Percentiles rank a stretch among this genome's conserved stretches.
These are phyloP conservation scores for Tachuris rubrigastra DNA, from an alignment of 2,113 vertebrate genomes.

Conservation along the genomic window DNA sequence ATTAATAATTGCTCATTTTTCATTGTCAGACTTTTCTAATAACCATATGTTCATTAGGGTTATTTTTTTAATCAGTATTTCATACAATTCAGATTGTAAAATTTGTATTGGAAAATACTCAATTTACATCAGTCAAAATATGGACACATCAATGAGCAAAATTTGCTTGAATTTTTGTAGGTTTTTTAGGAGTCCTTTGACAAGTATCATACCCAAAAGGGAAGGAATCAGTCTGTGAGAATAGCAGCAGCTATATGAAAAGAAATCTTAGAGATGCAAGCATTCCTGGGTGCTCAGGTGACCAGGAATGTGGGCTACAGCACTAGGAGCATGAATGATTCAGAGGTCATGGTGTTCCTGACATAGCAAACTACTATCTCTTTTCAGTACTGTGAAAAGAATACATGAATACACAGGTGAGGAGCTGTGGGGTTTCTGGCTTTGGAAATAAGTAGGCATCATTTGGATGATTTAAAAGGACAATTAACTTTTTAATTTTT, in stretches of 20 bases:
- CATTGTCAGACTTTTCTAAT: background rate
- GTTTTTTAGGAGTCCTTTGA: conserved; percentile 35
- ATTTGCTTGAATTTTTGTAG: background rate
- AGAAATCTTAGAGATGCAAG: conserved; percentile 70
- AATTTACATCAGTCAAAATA: background rate
- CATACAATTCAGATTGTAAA: background rate
- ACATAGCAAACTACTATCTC: conserved; percentile 71
- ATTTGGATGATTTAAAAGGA: background rate
- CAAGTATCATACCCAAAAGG: conserved; percentile 24
- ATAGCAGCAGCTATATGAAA: background rate
- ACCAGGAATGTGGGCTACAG: conserved; percentile 68
- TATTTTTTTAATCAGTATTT: background rate
- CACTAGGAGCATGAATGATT: conserved; percentile 72
- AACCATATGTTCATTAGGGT: background rate
- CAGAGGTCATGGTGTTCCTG: conserved; percentile 71
- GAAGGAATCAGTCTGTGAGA: conserved; percentile 4
- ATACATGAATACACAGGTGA: conserved; percentile 77
- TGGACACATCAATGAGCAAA: background rate
- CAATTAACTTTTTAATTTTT: background rate
- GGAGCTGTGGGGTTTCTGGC: background rate
- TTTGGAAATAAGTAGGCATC: background rate
- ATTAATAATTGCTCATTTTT: background rate
- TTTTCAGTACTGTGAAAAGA: conserved; percentile 76
- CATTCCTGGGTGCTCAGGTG: conserved; percentile 74
- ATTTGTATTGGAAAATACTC: background rate